Percentiles rank a stretch among this genome's conserved stretches.
phyloP scores from a whole-genome alignment of 1,140 invertebrate genomes.

The Oryctes rhinoceros region DNA sequence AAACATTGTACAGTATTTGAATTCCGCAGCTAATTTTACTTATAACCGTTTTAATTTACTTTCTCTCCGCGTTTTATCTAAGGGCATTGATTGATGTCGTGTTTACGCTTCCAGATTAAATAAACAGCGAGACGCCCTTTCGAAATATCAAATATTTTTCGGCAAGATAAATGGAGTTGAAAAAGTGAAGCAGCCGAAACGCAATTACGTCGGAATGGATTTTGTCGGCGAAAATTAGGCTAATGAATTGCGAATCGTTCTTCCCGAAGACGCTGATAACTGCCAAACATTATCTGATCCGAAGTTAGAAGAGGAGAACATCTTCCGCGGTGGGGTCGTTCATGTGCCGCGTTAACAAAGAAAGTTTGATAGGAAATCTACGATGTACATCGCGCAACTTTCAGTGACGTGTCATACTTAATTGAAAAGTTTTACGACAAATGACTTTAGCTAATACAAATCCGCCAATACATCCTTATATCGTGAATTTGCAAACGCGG shows the following conservation, averaged over 20 bases:
- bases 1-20: too few species aligned
- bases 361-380: conserved; percentile 17
- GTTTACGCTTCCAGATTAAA: too few species aligned
- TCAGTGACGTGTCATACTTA: neutral
- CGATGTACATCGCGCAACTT: conserved; percentile 14
- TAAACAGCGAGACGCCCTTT: neutral
- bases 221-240: conserved; percentile 9
- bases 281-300: conserved; percentile 18
- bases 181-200: neutral
- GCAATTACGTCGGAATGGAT: conserved; percentile 1
- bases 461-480: neutral
- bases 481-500: too few species aligned
- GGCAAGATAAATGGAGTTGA: neutral
- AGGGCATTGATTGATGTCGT: too few species aligned
- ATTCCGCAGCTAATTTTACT: neutral
- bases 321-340: conserved; percentile 4
- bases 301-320: conserved; percentile 13
- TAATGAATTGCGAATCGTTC: conserved; percentile 20
- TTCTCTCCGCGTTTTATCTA: neutral
- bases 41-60: neutral
- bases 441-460: neutral
- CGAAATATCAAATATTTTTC: neutral
- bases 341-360: neutral
- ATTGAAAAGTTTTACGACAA: conserved; percentile 32
- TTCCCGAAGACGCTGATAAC: neutral